Percentiles rank a stretch among this genome's conserved stretches.
Conservation (phyloP, 2,888 invertebrate genomes). For the Cerceris ruficornis region DNA sequence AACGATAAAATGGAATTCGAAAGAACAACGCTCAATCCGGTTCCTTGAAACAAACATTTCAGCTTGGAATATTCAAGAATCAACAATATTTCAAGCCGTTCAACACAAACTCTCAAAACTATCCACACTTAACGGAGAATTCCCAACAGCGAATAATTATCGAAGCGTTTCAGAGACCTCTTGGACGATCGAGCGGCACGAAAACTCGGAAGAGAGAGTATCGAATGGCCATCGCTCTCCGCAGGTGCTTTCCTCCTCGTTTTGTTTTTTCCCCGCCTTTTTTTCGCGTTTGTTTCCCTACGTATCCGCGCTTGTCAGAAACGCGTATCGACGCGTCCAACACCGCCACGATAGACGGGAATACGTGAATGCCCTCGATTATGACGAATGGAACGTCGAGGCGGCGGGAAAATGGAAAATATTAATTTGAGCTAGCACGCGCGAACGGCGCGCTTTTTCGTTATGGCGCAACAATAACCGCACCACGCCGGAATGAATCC, state of each 20-base stretch:
- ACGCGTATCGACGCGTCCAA: neutral
- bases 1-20: too few species aligned
- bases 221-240: too few species aligned
- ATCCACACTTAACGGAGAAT: too few species aligned
- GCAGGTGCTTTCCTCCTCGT: slow-evolving; percentile 8
- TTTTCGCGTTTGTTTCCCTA: neutral
- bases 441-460: slow-evolving; percentile 36
- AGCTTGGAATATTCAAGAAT: too few species aligned
- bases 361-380: slow-evolving; percentile 18
- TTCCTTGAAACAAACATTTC: too few species aligned
- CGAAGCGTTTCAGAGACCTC: too few species aligned
- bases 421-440: slow-evolving; percentile 40
- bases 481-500: slow-evolving; percentile 22
- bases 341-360: slow-evolving; percentile 2
- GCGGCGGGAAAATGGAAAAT: slow-evolving; percentile 29
- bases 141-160: too few species aligned
- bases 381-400: slow-evolving; percentile 30
- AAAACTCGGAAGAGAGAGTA: too few species aligned
- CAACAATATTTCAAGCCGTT: too few species aligned
- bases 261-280: neutral
- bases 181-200: too few species aligned
- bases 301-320: neutral
- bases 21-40: too few species aligned
- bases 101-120: too few species aligned
- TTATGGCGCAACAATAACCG: slow-evolving; percentile 13